These are phyloP conservation scores for Neoitamus cyanurus DNA, from an alignment of 2,888 invertebrate species.

Conservation along the genomic window DNA sequence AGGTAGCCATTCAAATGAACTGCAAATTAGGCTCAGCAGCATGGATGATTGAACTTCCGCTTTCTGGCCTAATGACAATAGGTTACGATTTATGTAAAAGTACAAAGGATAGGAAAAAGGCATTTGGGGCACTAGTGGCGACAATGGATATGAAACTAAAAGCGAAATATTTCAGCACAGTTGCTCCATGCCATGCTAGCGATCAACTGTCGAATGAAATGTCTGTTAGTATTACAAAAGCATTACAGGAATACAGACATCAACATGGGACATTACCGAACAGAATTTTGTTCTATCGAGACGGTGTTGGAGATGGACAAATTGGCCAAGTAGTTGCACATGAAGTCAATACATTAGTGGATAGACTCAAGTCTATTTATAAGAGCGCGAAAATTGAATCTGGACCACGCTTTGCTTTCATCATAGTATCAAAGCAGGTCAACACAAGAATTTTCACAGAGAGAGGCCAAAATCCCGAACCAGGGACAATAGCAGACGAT, in stretches of 20 bases:
- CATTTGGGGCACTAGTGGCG: constrained; percentile 84
- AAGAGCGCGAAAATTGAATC: constrained; percentile 63
- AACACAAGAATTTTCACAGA: constrained; percentile 77
- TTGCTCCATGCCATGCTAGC: constrained; percentile 77
- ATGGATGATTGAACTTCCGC: constrained; percentile 81
- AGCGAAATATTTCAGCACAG: constrained; percentile 80
- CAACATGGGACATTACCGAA: constrained; percentile 70
- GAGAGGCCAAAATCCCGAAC: constrained; percentile 74
- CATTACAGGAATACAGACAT: constrained; percentile 60
- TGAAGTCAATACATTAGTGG: constrained; percentile 76
- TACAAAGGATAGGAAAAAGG: constrained; percentile 73
- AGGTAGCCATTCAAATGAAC: constrained; percentile 92
- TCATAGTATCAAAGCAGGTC: constrained; percentile 90
- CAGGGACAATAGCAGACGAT: constrained; percentile 91
- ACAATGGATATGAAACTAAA: constrained; percentile 71
- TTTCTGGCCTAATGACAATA: constrained; percentile 79
- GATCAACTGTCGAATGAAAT: constrained; percentile 82
- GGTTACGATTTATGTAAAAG: constrained; percentile 93
- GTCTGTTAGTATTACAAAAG: constrained; percentile 71
- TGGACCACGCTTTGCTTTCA: constrained; percentile 74
- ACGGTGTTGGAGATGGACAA: constrained; percentile 95
- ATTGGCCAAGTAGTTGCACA: constrained; percentile 79
- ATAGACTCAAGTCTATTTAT: constrained; percentile 70
- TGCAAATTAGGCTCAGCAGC: constrained; percentile 94
- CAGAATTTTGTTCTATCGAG: constrained; percentile 85